phyloP scores from a whole-genome alignment of 2,113 vertebrate species.

The Forbesichthys agassizii region DNA sequence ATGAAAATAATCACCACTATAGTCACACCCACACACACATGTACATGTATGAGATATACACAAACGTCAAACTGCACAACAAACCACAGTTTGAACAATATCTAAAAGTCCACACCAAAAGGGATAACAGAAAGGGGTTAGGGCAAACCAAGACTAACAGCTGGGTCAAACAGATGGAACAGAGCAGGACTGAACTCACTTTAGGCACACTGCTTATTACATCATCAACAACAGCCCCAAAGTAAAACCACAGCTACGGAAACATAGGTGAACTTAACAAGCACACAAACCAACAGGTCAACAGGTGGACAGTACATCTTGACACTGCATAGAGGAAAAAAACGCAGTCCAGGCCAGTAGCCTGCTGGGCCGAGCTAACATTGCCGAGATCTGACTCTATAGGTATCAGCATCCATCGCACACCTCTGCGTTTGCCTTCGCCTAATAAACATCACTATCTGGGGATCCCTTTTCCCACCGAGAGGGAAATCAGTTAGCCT shows the following conservation, averaged over 20 bases:
- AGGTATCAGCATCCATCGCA: constrained; percentile 55
- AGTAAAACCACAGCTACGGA: constrained; percentile 83
- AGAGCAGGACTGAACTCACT: constrained; percentile 83
- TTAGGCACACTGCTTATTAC: constrained; percentile 88
- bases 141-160: constrained; percentile 41
- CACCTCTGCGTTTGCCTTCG: constrained; percentile 65
- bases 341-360: constrained; percentile 87
- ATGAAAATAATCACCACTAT: constrained; percentile 78
- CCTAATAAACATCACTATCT: constrained; percentile 70
- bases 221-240: constrained; percentile 85
- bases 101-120: constrained; percentile 64
- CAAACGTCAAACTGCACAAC: constrained; percentile 74
- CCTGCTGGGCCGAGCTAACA: constrained; percentile 72
- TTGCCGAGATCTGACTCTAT: constrained; percentile 64
- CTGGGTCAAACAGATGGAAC: constrained; percentile 58
- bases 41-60: constrained; percentile 71
- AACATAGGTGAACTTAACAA: constrained; percentile 86
- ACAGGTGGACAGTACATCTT: constrained; percentile 83
- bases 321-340: constrained; percentile 91
- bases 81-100: constrained; percentile 73
- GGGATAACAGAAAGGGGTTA: constrained; percentile 27
- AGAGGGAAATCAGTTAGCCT: constrained; percentile 85
- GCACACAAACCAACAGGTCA: constrained; percentile 86
- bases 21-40: constrained; percentile 73
- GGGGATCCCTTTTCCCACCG: constrained; percentile 47